Base-by-base conservation (phyloP, 2,797 vertebrate genomes). In the Glossophaga mutica region DNA sequence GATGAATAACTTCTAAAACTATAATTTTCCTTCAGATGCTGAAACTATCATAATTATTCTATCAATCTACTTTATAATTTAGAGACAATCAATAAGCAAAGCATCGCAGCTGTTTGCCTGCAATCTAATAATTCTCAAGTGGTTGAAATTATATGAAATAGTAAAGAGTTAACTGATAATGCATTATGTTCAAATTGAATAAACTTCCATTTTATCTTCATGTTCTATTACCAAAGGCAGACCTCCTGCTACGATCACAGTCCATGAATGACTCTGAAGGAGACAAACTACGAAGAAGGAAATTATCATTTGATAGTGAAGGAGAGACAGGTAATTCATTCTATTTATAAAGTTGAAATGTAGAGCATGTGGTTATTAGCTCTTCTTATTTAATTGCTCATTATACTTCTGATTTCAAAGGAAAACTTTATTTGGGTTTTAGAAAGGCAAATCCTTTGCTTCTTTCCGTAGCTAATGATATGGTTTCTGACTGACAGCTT, bases 291-390 rank as follows among this genome's bases (percentile, higher is more conserved):
- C 98, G 97, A 97, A 99, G 99, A 96, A 98, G 99, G 97, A 99
- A 99, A 98, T 98, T 99, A 96, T 99, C 99, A 83, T 99, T 99
- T 98, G 99, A 99, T 97, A 98, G 98, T 93, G 99, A 99, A 98
- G 97, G 98, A 77, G 98, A 99, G 52, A 98, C 99, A 99, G 99
- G 99, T 99, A 98, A 99, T 98, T 97, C 84, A 90, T 94, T 98
- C 94, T 89, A 87, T 96, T 98, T 97, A 87, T 97, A 97, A 97
- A 65, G 21, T 76, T 85, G 76, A 39, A 55, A 78, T 93, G 6
- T 94, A 97, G 37, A 96, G 55, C 42, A 62, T 8, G 42, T 96
- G 46, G 15, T 93, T 89, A 86, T 46, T 93, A 90, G 22, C 68
- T 76, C 48, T 97, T 96, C 59, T 95, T 74, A 65, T 22, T 81